phyloP scores from a whole-genome alignment of 2,888 invertebrate species.

The Trichogramma dendrolimi region DNA sequence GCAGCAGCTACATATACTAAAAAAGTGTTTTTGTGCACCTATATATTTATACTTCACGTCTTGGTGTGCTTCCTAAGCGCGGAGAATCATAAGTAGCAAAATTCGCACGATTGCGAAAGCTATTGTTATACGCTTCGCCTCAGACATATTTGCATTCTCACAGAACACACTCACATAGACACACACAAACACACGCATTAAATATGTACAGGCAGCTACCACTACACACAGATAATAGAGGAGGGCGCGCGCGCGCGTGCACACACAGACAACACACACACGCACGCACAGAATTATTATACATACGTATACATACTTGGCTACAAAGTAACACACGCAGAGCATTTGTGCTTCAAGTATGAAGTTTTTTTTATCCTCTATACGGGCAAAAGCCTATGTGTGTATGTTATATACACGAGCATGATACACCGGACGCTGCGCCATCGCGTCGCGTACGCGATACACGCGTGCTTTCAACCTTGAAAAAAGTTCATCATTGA shows the following conservation, averaged over 20 bases:
- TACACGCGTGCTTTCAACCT: conserved; percentile 24
- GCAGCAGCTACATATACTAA: too few relatives aligned
- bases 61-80: background rate
- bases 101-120: conserved; percentile 30
- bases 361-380: too few relatives aligned
- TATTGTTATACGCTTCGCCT: conserved; percentile 18
- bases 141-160: too few relatives aligned
- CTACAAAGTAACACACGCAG: too few relatives aligned
- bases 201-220: too few relatives aligned
- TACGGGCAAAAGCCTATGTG: too few relatives aligned
- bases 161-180: too few relatives aligned
- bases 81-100: conserved; percentile 23
- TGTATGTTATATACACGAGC: background rate
- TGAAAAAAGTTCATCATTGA: conserved; percentile 28
- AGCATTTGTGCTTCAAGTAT: too few relatives aligned
- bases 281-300: background rate
- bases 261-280: background rate
- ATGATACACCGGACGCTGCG: conserved; percentile 2
- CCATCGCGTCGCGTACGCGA: background rate
- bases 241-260: conserved; percentile 5
- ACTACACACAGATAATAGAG: too few relatives aligned
- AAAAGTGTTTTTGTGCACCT: too few relatives aligned
- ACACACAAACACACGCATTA: too few relatives aligned
- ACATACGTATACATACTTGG: background rate
- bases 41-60: too few relatives aligned